Evolutionary conservation across 1,140 invertebrate genomes (phyloP).

Genomic region (Andrena cerasifolii): DNA sequence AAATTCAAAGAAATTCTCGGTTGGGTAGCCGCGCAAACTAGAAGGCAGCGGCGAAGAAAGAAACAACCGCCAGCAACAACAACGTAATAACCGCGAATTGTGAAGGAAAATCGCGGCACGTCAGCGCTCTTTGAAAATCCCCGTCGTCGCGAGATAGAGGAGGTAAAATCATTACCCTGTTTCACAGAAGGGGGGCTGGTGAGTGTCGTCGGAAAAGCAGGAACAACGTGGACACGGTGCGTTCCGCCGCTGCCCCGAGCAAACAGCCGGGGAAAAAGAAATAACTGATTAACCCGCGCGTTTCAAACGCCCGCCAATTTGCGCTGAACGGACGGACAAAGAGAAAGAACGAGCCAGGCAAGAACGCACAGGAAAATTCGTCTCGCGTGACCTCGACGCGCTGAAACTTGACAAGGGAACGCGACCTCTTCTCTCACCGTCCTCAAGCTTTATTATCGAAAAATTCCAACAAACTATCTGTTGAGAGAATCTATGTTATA

Average conservation of each 20-base stretch:
- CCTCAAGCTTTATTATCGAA: no score
- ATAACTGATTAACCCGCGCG: conserved; percentile 27
- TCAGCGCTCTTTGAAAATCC: not conserved
- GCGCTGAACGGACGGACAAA: not conserved
- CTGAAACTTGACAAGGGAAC: no score
- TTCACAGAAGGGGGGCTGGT: not conserved
- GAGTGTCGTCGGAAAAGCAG: not conserved
- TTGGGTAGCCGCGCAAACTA: no score
- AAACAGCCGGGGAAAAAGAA: not conserved
- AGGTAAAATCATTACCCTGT: conserved; percentile 20
- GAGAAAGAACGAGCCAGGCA: not conserved
- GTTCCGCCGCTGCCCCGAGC: not conserved
- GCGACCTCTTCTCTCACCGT: no score
- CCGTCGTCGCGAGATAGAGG: not conserved
- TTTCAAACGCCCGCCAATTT: conserved; percentile 28
- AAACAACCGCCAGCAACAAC: no score
- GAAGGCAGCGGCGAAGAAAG: no score
- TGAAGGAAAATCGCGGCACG: not conserved
- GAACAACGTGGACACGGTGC: not conserved
- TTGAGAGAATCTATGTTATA: no score
- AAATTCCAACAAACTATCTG: no score
- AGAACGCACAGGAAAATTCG: not conserved
- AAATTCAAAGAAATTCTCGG: no score
- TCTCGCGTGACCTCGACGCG: not conserved
- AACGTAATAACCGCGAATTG: conserved; percentile 36